These are phyloP conservation scores for Ricordea florida DNA, from an alignment of 92 coral and sea anemone species.

Conservation along the genomic window DNA sequence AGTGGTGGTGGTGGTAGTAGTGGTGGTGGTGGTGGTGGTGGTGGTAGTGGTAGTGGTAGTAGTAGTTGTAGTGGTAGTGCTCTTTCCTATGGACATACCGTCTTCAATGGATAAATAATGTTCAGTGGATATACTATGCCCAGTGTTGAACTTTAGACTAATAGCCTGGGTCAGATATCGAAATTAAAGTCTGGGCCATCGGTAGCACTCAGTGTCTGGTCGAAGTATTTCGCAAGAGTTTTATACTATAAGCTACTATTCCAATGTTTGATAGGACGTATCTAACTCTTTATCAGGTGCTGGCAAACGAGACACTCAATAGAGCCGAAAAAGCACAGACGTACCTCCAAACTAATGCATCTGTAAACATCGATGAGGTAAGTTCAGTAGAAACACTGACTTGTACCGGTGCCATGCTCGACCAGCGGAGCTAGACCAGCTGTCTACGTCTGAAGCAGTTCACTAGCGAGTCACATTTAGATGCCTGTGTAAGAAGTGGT, in stretches of 20 bases:
- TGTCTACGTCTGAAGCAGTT: too few relatives aligned
- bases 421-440: too few relatives aligned
- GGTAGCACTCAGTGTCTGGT: too few relatives aligned
- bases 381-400: too few relatives aligned
- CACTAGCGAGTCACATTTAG: too few relatives aligned
- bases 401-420: too few relatives aligned
- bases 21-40: background rate
- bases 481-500: too few relatives aligned
- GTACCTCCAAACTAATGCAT: conserved; percentile 19
- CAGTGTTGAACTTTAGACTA: too few relatives aligned
- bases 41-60: background rate
- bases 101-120: background rate
- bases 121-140: background rate
- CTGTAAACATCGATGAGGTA: conserved; percentile 38
- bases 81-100: background rate
- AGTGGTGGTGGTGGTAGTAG: background rate
- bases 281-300: conserved; percentile 14
- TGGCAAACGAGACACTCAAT: conserved; percentile 34
- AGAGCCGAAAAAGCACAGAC: conserved; percentile 64
- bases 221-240: too few relatives aligned
- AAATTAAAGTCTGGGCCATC: too few relatives aligned
- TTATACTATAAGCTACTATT: background rate
- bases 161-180: too few relatives aligned
- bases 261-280: background rate
- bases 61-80: background rate